Evolutionary conservation across 1,140 invertebrate genomes (phyloP), one percentile per base, ranked within the genome.

Genomic region (Drosophila kurseongensis): DNA sequence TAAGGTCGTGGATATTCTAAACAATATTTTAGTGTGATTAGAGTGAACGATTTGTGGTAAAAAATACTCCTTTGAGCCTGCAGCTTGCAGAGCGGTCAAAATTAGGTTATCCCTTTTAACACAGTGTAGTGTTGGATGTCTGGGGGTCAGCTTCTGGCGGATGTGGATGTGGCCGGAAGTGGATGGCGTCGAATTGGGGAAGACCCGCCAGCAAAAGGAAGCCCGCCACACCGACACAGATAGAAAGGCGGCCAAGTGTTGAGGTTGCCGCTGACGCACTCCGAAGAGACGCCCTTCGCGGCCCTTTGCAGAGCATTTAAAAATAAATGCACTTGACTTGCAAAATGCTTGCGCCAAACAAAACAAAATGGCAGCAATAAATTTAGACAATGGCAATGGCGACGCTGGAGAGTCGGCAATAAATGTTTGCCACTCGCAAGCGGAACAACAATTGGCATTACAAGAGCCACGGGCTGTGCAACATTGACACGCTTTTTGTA

Each of bases 271-370:
- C 83, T 86, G 82, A 86, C 82, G 82, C 82, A 86, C 72, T 81
- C 68, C 13, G 47, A 42, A 42, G 27, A 38, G 38, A 27, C 35
- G 57, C 58, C 48, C 51, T 66, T 66, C 58, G 48, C 50, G 13
- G 47, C 72, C 71, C 45, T 61, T 54, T 54, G 45, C 40, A 40
- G 75, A 63, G 72, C 67, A 81, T 76, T 82, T 82, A 74, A 83
- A 86, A 79, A 88, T 88, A 88, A 86, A 79, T 83, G 71, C 83
- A 77, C 83, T 88, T 83, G 75, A 83, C 75, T 88, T 51, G 82
- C 66, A 50, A 75, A 86, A 71, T 69, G 62, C 63, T 80, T 80
- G 75, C 76, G 60, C 59, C 32, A 51, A 63, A 77, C 59, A 59
- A 74, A 74, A 82, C 68, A 66, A 83, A 83, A 83, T 84, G 73